Evolutionary conservation across 2,113 vertebrate genomes (phyloP).

Genomic region (Amphiprion ocellaris): DNA sequence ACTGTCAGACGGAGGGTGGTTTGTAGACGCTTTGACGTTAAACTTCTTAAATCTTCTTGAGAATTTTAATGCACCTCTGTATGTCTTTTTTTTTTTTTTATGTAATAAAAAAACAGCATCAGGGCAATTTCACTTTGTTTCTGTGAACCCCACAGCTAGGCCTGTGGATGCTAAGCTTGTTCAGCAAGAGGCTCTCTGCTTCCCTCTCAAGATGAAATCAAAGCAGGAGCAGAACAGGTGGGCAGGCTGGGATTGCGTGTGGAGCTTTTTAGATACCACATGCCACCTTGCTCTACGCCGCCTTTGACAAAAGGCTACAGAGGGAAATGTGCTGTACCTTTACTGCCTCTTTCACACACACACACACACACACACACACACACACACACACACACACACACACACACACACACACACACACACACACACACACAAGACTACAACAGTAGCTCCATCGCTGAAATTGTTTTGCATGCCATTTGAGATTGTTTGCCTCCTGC

Average conservation of each 20-base stretch:
- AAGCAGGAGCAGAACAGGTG: slow-evolving; percentile 59
- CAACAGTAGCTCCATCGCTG: slow-evolving; percentile 41
- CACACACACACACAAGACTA: background rate
- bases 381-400: background rate
- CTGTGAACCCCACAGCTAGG: slow-evolving; percentile 12
- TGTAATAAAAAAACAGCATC: background rate
- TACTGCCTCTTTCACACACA: background rate
- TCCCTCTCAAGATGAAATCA: slow-evolving; percentile 69
- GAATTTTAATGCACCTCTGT: slow-evolving; percentile 29
- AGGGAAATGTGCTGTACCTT: slow-evolving; percentile 20
- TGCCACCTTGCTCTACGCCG: slow-evolving; percentile 49
- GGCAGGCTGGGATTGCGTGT: slow-evolving; percentile 51
- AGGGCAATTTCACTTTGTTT: slow-evolving; percentile 40
- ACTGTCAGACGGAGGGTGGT: background rate
- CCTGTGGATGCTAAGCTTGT: slow-evolving; percentile 46
- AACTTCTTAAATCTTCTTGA: slow-evolving; percentile 11
- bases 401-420: background rate
- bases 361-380: background rate
- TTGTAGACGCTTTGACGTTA: slow-evolving; percentile 35
- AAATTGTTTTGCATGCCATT: slow-evolving; percentile 59
- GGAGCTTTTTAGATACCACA: slow-evolving; percentile 70
- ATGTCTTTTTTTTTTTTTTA: slow-evolving; percentile 1
- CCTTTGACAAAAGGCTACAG: slow-evolving; percentile 49
- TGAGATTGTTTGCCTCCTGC: slow-evolving; percentile 60
- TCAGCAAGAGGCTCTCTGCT: slow-evolving; percentile 46